Percentiles rank a stretch among this genome's conserved stretches.
These are phyloP conservation scores for Caenorhabditis doughertyi DNA, from an alignment of 2,888 invertebrate species.

Conservation along the genomic window DNA sequence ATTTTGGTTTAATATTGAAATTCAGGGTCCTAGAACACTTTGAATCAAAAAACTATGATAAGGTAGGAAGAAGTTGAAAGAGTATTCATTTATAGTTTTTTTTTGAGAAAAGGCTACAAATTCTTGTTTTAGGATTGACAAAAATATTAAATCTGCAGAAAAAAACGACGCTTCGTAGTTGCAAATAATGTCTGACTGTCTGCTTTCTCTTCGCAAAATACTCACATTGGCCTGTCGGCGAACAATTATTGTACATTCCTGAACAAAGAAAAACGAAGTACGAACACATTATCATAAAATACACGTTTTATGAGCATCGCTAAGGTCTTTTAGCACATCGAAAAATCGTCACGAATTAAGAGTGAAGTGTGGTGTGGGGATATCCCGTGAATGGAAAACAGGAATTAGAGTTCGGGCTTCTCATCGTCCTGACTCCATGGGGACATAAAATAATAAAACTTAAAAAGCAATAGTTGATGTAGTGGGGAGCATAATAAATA, in stretches of 20 bases:
- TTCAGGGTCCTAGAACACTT: too few species aligned
- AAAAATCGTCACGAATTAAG: slow-evolving; percentile 31
- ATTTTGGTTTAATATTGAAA: too few species aligned
- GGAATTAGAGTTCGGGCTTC: slow-evolving; percentile 58
- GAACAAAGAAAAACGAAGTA: neutral
- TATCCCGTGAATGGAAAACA: neutral
- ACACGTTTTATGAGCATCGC: slow-evolving; percentile 65
- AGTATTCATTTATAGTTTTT: too few species aligned
- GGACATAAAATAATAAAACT: neutral
- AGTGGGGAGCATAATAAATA: slow-evolving; percentile 14
- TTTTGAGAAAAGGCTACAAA: neutral
- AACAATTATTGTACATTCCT: slow-evolving; percentile 18
- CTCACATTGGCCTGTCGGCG: slow-evolving; percentile 16
- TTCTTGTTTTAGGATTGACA: neutral
- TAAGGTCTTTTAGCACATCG: slow-evolving; percentile 35
- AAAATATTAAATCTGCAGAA: too few species aligned
- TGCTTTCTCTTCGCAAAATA: slow-evolving; percentile 36
- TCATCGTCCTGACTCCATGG: slow-evolving; percentile 19
- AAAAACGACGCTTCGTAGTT: slow-evolving; percentile 29
- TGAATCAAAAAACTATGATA: too few species aligned
- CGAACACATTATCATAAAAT: slow-evolving; percentile 49
- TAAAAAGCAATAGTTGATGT: slow-evolving; percentile 2
- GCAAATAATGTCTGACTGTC: slow-evolving; percentile 21
- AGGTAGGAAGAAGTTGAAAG: neutral
- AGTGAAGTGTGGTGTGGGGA: slow-evolving; percentile 1